Base-by-base conservation (phyloP, 1,140 invertebrate species). In the Octopus bimaculoides region DNA sequence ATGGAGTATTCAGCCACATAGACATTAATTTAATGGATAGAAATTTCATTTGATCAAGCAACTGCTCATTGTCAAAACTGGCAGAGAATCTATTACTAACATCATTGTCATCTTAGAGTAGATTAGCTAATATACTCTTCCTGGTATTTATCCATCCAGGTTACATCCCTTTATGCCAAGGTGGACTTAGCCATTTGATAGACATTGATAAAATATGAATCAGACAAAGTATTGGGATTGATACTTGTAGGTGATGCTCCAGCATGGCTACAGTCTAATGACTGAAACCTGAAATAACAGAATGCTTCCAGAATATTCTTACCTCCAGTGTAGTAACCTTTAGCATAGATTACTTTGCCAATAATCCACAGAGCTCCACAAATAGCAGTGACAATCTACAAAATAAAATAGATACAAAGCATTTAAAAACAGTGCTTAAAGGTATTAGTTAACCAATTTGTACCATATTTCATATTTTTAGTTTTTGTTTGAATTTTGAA, bases 311-410 rank as follows among this genome's bases (percentile, higher is more conserved):
- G 56, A 52, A 41, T 41, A 41, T 41, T 81, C 81, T 77, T 86
- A 91, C 91, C 90, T 85, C 91, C 91, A 83, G 90, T 91, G 82
- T 91, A 92, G 82, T 92, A 92, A 0, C 91, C 91, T n/a, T 85
- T 81, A 6, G 91, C 90, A 86, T 92, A 92, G 8, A 87, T 86
- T 71, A 92, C 85, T 81, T 90, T 83, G 69, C 91, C 89, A 17
- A 86, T 77, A 55, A 91, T 84, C 86, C 87, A 92, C n/a, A 91
- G 81, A 52, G 87, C 61, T 17, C 91, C 91, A 84, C 84, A 88
- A 61, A 86, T 78, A 54, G 91, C 89, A 78, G 86, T 85, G 5
- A 90, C 55, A 82, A 81, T 87, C 88, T 89, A 41, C 26, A 41
- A 41, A 41, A 41, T 41, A 41, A 41, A 41, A 41, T 41, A 41